A percentile compares a stretch with the other conserved stretches of the same genome.
These are phyloP conservation scores for Indri indri DNA, from an alignment of 2,113 vertebrate genomes.

Conservation along the genomic window DNA sequence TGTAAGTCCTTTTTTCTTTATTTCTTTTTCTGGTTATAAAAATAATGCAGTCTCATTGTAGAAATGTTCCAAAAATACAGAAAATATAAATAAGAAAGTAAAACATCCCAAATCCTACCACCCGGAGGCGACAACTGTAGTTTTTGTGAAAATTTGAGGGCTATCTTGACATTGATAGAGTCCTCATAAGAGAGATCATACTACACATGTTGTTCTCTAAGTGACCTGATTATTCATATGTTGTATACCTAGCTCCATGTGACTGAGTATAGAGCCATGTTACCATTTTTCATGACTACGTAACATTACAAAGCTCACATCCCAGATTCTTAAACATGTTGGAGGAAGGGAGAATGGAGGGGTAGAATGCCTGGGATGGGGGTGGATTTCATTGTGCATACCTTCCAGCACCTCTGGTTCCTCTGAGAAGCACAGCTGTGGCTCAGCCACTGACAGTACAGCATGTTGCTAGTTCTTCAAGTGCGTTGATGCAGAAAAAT, in stretches of 20 bases:
- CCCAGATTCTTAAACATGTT: neutral
- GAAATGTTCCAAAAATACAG: neutral
- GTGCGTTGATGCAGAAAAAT: neutral
- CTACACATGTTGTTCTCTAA: accelerated
- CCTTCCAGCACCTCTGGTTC: neutral
- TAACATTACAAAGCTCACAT: neutral
- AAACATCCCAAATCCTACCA: neutral
- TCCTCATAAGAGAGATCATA: accelerated
- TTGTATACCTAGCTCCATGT: accelerated
- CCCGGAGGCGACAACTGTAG: neutral
- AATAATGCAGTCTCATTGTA: neutral
- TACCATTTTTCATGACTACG: neutral
- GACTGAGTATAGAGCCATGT: neutral
- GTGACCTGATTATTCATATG: accelerated
- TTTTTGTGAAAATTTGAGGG: neutral
- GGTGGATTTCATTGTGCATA: neutral
- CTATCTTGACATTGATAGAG: too few species aligned
- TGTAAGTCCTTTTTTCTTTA: neutral
- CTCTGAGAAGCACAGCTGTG: accelerated
- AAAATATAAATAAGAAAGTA: neutral
- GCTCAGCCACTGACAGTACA: neutral
- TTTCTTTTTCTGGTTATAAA: conserved; percentile 10
- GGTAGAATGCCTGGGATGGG: neutral
- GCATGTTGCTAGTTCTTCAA: neutral
- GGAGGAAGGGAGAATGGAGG: accelerated